Evolutionary conservation across 2,113 vertebrate species (phyloP).

Genomic region (Tonatia bakeri): DNA sequence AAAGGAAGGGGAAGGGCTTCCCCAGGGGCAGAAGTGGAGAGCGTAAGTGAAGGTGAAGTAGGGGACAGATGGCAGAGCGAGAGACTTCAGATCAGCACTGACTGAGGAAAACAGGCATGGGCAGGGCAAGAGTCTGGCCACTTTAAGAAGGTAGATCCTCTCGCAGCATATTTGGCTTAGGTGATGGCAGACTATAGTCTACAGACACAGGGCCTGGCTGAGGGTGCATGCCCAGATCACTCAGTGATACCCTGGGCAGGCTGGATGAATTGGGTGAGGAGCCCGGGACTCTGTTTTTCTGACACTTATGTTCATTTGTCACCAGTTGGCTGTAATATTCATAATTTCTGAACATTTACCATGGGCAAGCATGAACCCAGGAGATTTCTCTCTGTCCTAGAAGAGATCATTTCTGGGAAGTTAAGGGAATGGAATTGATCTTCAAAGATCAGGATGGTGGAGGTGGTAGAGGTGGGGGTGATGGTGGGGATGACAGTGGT

Average conservation of each 20-base stretch:
- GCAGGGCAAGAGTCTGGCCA: not conserved
- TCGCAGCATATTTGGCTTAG: not conserved
- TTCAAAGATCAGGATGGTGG: not conserved
- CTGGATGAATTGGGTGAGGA: no score
- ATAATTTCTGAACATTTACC: not conserved
- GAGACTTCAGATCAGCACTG: no score
- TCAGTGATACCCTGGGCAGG: not conserved
- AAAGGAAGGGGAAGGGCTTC: not conserved
- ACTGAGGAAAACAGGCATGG: not conserved
- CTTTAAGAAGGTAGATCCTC: not conserved
- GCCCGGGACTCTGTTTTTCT: not conserved
- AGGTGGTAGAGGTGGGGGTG: not conserved
- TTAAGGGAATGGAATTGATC: not conserved
- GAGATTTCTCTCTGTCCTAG: not conserved
- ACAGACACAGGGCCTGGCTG: not conserved
- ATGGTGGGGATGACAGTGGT: no score
- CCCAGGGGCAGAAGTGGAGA: not conserved
- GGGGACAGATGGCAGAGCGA: not conserved
- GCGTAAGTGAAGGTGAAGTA: not conserved
- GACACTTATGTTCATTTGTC: not conserved
- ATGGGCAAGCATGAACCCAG: not conserved
- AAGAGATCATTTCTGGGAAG: not conserved
- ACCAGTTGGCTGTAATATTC: not conserved
- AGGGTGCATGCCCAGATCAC: not conserved
- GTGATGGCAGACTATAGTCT: not conserved